A percentile compares a stretch with the other conserved stretches of the same genome.
phyloP scores from a whole-genome alignment of 2,797 vertebrate genomes.

The Micromesistius poutassou region DNA sequence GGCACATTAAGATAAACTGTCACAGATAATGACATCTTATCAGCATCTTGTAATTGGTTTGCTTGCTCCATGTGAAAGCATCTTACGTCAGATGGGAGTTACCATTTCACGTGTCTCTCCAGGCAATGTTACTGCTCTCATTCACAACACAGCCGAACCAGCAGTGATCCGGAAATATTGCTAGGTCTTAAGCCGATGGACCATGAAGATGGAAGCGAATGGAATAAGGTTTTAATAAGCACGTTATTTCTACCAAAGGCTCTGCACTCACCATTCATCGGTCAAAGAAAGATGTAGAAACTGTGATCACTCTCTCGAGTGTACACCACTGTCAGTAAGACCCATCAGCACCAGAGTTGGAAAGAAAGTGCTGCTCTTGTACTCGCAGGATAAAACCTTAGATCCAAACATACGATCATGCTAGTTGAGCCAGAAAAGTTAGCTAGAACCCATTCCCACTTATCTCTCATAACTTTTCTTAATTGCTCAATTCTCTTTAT shows the following conservation, averaged over 20 bases:
- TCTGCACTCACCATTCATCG: conserved; percentile 31
- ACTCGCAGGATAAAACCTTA: background rate
- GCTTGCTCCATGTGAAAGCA: too few species aligned
- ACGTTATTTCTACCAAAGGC: conserved; percentile 18
- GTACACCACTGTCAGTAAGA: background rate
- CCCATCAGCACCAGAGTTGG: background rate
- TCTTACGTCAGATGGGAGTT: too few species aligned
- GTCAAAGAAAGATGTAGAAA: conserved; percentile 20
- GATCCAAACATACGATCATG: background rate
- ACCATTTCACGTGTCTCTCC: too few species aligned
- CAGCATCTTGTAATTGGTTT: too few species aligned
- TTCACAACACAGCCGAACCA: too few species aligned
- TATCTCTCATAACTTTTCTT: background rate
- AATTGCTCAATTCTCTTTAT: background rate
- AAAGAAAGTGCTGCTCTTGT: background rate
- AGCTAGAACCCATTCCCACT: too few species aligned
- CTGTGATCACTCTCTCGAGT: background rate
- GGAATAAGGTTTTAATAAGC: background rate
- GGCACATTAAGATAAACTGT: too few species aligned
- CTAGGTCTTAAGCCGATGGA: too few species aligned
- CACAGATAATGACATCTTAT: too few species aligned
- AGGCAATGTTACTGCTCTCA: too few species aligned
- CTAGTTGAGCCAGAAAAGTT: background rate
- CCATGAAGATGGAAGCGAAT: background rate
- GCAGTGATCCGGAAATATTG: too few species aligned